phyloP scores from a whole-genome alignment of 2,797 vertebrate species.

The Meriones psammophilus region DNA sequence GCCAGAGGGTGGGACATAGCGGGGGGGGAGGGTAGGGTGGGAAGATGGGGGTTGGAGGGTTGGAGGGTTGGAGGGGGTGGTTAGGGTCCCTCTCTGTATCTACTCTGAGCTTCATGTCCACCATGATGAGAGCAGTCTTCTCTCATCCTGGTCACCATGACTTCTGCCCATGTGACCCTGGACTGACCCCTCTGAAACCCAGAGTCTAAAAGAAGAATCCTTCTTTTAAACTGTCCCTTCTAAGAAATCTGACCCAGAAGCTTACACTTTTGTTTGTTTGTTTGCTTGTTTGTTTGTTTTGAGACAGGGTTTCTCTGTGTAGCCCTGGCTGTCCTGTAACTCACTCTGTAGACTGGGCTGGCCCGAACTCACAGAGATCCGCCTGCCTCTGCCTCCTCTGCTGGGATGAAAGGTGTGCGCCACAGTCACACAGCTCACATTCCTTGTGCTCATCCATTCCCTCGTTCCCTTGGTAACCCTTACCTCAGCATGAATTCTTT shows the following conservation, averaged over 20 bases:
- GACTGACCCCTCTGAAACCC: neutral
- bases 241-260: neutral
- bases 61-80: neutral
- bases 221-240: neutral
- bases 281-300: neutral
- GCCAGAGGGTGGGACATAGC: neutral
- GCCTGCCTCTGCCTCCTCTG: neutral
- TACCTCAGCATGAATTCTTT: neutral
- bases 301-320: neutral
- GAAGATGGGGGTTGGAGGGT: too few species aligned
- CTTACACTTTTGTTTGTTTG: neutral
- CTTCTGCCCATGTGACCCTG: neutral
- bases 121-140: neutral
- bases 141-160: neutral
- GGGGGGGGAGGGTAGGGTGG: neutral
- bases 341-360: neutral
- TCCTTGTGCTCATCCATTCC: neutral
- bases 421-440: neutral
- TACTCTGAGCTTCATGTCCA: neutral
- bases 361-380: neutral
- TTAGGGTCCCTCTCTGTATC: neutral
- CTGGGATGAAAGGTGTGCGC: neutral
- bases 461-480: neutral
- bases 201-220: neutral
- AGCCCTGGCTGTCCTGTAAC: too few species aligned